Percentiles rank a stretch among this genome's conserved stretches.
phyloP scores from a whole-genome alignment of 2,797 vertebrate genomes.

The Apogon talboti region DNA sequence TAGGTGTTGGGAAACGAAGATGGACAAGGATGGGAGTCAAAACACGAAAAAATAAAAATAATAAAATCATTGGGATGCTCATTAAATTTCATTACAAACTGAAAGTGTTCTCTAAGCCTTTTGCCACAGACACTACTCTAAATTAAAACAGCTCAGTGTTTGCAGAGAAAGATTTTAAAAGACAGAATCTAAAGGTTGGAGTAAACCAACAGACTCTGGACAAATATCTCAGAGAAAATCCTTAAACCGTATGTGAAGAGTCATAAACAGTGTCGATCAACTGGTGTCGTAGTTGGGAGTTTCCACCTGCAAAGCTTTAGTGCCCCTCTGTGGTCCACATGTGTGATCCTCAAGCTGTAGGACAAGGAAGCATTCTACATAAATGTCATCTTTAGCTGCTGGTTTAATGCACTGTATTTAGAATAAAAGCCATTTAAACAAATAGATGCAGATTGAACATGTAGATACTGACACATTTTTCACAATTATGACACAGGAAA shows the following conservation, averaged over 20 bases:
- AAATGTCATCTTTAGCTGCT: background rate
- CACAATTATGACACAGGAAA: too few relatives aligned
- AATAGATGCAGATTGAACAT: too few relatives aligned
- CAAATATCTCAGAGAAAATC: background rate
- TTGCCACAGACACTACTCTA: background rate
- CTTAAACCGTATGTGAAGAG: too few relatives aligned
- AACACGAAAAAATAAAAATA: too few relatives aligned
- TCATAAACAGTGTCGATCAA: background rate
- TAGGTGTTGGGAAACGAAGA: too few relatives aligned
- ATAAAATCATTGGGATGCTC: too few relatives aligned
- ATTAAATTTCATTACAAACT: too few relatives aligned
- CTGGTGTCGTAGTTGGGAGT: constrained; percentile 2
- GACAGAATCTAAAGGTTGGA: background rate
- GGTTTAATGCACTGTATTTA: background rate
- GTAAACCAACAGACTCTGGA: background rate
- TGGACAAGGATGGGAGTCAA: too few relatives aligned
- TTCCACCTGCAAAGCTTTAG: constrained; percentile 19
- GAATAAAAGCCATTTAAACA: too few relatives aligned
- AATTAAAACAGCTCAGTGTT: background rate
- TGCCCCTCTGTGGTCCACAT: background rate
- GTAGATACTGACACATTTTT: too few relatives aligned
- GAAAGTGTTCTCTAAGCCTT: too few relatives aligned
- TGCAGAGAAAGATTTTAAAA: background rate
- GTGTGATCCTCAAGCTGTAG: background rate
- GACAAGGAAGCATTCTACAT: background rate